phyloP scores from a whole-genome alignment of 2,888 invertebrate species.

The Acrobasis repandana region DNA sequence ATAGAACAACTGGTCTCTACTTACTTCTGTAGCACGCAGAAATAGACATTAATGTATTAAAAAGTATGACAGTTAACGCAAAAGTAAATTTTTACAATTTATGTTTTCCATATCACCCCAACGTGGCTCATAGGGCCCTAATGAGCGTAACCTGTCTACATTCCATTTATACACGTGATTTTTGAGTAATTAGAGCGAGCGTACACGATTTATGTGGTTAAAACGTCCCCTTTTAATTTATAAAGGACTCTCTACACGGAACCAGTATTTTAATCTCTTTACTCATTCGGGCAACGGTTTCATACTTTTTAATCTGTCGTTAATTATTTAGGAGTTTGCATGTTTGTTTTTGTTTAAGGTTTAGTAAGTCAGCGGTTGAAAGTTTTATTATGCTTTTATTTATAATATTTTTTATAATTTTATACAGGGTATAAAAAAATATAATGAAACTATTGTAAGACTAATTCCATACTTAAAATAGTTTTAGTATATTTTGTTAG shows the following conservation, averaged over 20 bases:
- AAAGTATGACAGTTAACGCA: neutral
- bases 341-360: slow-evolving; percentile 2
- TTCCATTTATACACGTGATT: slow-evolving; percentile 40
- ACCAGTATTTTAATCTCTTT: slow-evolving; percentile 32
- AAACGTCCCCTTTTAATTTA: slow-evolving; percentile 38
- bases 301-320: slow-evolving; percentile 17
- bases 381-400: neutral
- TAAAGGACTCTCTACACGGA: slow-evolving; percentile 30
- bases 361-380: neutral
- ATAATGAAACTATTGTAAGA: too few relatives aligned
- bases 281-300: slow-evolving; percentile 21
- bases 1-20: too few relatives aligned
- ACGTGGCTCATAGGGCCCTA: slow-evolving; percentile 28
- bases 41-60: neutral
- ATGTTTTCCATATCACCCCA: slow-evolving; percentile 3
- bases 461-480: too few relatives aligned
- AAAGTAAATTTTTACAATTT: slow-evolving; percentile 12
- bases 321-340: slow-evolving; percentile 1
- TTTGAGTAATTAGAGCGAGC: slow-evolving; percentile 45
- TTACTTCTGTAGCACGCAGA: neutral
- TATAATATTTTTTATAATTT: neutral
- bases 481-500: too few relatives aligned
- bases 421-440: too few relatives aligned
- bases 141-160: slow-evolving; percentile 41
- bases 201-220: slow-evolving; percentile 37